phyloP scores from a whole-genome alignment of 1,140 invertebrate species.

The Polyergus mexicanus region DNA sequence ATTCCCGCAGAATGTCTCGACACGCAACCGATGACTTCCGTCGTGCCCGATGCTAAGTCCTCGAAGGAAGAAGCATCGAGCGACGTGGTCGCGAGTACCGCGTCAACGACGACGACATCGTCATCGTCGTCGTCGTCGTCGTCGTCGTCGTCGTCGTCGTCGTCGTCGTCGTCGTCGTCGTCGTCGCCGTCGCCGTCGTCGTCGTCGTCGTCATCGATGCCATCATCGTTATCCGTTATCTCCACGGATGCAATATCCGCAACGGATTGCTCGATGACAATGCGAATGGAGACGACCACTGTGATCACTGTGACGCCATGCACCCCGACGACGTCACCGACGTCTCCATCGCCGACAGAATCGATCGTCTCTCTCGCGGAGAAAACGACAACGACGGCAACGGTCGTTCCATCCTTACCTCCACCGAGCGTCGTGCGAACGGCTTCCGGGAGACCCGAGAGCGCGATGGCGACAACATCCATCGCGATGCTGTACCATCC shows the following conservation, averaged over 20 bases:
- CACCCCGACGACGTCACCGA: slow-evolving; percentile 4
- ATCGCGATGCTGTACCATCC: slow-evolving; percentile 17
- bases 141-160: too few species aligned
- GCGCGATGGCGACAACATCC: not conserved
- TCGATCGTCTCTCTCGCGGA: not conserved
- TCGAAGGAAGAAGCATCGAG: slow-evolving; percentile 13
- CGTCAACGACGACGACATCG: not conserved
- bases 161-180: too few species aligned
- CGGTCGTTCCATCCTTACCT: slow-evolving; percentile 16
- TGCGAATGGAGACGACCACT: slow-evolving; percentile 54
- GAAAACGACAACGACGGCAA: not conserved
- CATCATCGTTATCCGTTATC: not conserved
- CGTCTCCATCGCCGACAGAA: slow-evolving; percentile 6
- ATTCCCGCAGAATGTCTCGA: slow-evolving; percentile 56
- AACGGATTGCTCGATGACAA: slow-evolving; percentile 39
- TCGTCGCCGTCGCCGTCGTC: too few species aligned
- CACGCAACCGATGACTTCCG: slow-evolving; percentile 7
- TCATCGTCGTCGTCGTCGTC: too few species aligned
- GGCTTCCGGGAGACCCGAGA: not conserved
- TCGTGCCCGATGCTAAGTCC: not conserved
- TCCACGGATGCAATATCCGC: not conserved
- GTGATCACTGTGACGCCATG: slow-evolving; percentile 25
- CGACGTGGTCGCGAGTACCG: not conserved
- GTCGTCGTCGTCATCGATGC: too few species aligned
- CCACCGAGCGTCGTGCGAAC: slow-evolving; percentile 19